phyloP scores from a whole-genome alignment of 2,113 vertebrate genomes.

The Delphinapterus leucas region DNA sequence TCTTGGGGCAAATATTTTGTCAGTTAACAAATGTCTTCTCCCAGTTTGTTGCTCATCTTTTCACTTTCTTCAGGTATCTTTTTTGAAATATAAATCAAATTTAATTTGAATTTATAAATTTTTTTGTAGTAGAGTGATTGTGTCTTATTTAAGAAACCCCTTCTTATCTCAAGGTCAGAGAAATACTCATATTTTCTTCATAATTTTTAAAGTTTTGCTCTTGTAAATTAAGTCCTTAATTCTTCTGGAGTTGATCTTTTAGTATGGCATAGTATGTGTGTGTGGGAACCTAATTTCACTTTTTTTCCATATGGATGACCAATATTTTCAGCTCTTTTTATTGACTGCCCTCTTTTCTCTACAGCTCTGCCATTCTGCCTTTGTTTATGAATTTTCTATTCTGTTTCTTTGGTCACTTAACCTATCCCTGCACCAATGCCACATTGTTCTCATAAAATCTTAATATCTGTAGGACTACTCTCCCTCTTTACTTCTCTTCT shows the following conservation, averaged over 20 bases:
- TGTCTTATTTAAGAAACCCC: neutral
- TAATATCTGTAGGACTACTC: neutral
- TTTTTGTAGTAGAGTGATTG: neutral
- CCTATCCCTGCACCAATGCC: neutral
- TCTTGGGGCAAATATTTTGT: neutral
- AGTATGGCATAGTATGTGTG: neutral
- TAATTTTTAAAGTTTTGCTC: neutral
- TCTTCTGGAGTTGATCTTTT: neutral
- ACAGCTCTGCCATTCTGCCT: neutral
- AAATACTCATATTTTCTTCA: neutral
- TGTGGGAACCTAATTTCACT: neutral
- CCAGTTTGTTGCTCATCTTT: neutral
- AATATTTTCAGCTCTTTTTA: neutral
- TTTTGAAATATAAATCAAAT: neutral
- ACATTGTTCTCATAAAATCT: neutral
- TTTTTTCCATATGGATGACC: neutral
- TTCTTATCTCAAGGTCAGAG: neutral
- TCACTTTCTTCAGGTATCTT: neutral
- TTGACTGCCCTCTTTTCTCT: neutral
- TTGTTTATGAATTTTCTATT: neutral
- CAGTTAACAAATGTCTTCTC: neutral
- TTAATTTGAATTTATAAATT: neutral
- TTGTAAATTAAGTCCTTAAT: neutral
- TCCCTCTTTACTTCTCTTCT: neutral
- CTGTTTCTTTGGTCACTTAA: neutral